A percentile compares a stretch with the other conserved stretches of the same genome.
These are phyloP conservation scores for Caenorhabditis sinica DNA, from an alignment of 2,888 invertebrate species.

Conservation along the genomic window DNA sequence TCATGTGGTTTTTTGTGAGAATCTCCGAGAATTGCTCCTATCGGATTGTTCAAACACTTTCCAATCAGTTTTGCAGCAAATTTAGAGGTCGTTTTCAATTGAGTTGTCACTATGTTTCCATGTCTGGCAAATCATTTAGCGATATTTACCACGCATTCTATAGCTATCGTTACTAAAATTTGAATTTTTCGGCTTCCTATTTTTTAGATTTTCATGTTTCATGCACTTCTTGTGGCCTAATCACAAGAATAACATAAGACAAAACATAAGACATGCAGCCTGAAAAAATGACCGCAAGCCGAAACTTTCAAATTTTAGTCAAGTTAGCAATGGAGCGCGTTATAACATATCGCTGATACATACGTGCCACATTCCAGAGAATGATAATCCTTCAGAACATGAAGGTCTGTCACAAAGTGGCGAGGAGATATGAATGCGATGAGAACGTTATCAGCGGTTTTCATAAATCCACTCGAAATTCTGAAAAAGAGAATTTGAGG, in stretches of 20 bases:
- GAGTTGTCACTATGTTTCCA: background rate
- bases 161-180: too few species aligned
- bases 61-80: conserved; percentile 1
- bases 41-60: background rate
- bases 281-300: too few species aligned
- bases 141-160: too few species aligned
- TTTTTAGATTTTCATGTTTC: too few species aligned
- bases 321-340: too few species aligned
- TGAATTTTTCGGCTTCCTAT: too few species aligned
- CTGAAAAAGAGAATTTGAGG: background rate
- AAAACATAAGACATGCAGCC: too few species aligned
- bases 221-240: too few species aligned
- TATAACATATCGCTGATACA: background rate
- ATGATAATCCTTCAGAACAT: background rate
- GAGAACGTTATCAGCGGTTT: background rate
- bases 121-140: too few species aligned
- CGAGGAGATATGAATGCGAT: background rate
- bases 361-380: background rate
- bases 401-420: background rate
- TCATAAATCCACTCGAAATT: background rate
- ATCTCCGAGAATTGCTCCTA: background rate
- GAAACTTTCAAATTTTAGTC: background rate
- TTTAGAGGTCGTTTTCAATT: background rate
- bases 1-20: background rate
- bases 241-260: too few species aligned